A percentile compares a stretch with the other conserved stretches of the same genome.
phyloP scores from a whole-genome alignment of 2,797 vertebrate genomes.

The Anguilla anguilla region DNA sequence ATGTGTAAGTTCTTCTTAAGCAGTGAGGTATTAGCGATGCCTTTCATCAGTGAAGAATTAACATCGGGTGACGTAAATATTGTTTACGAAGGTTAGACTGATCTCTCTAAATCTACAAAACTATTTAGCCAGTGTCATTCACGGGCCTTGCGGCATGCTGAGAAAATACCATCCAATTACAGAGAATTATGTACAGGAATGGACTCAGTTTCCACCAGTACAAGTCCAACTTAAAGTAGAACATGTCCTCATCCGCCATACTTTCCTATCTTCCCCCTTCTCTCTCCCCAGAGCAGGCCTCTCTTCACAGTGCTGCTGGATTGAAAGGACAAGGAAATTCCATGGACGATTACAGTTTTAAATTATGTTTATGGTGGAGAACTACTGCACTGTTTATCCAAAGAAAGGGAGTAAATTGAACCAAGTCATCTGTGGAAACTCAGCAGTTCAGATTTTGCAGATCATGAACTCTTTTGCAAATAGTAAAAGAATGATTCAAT shows the following conservation, averaged over 20 bases:
- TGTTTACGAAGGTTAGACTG: slow-evolving; percentile 18
- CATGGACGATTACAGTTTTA: slow-evolving; percentile 25
- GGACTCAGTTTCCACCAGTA: neutral
- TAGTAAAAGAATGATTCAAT: neutral
- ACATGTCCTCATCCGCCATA: neutral
- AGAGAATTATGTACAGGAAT: slow-evolving; percentile 15
- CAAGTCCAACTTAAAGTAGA: neutral
- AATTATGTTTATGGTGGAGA: slow-evolving; percentile 8
- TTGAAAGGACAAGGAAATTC: slow-evolving; percentile 22
- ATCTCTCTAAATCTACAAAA: slow-evolving; percentile 29
- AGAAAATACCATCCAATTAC: neutral
- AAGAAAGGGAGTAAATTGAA: slow-evolving; percentile 34
- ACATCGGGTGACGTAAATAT: slow-evolving; percentile 24
- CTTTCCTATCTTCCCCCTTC: neutral
- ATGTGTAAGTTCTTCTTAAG: slow-evolving; percentile 48
- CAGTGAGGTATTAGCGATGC: slow-evolving; percentile 36
- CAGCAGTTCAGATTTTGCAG: slow-evolving; percentile 38
- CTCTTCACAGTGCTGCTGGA: neutral
- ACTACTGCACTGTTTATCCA: slow-evolving; percentile 19
- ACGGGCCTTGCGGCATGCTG: slow-evolving; percentile 17
- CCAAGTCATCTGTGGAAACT: slow-evolving; percentile 36
- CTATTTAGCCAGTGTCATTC: slow-evolving; percentile 28
- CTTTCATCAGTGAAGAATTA: slow-evolving; percentile 53
- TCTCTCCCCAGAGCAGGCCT: slow-evolving; percentile 4
- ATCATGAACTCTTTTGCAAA: neutral